These are phyloP conservation scores for Zaprionus inermis DNA, from an alignment of 1,140 invertebrate species.

Conservation along the genomic window DNA sequence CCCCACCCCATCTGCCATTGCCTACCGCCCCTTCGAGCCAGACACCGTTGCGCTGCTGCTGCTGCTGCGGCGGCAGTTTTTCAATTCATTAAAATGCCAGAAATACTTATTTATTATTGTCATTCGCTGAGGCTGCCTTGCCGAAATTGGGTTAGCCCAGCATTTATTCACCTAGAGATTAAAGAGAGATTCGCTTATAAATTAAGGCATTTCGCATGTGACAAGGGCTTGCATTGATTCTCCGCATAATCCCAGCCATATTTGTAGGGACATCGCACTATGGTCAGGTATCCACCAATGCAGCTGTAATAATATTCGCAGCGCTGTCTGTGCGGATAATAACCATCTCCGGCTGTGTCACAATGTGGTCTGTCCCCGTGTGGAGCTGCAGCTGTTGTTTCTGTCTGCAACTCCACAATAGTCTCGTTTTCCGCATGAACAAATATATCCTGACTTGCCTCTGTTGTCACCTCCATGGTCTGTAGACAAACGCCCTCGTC, in stretches of 20 bases:
- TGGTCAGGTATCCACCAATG: constrained; percentile 65
- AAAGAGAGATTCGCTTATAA: constrained; percentile 28
- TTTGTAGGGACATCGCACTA: constrained; percentile 68
- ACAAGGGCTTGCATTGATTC: constrained; percentile 54
- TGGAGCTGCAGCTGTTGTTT: constrained; percentile 12
- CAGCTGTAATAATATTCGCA: constrained; percentile 77
- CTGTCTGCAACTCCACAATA: background rate
- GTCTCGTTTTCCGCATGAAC: background rate
- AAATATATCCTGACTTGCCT: background rate
- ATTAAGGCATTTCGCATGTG: constrained; percentile 54
- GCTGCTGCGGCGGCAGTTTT: constrained; percentile 57
- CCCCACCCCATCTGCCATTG: background rate
- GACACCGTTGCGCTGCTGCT: constrained; percentile 5
- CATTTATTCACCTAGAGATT: constrained; percentile 30
- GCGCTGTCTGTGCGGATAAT: constrained; percentile 60
- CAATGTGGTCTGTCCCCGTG: constrained; percentile 57
- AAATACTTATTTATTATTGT: constrained; percentile 83
- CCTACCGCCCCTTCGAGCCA: background rate
- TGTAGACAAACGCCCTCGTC: constrained; percentile 54
- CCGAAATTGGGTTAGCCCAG: constrained; percentile 58
- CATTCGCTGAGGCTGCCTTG: constrained; percentile 48
- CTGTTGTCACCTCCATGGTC: background rate
- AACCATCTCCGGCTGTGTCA: constrained; percentile 39
- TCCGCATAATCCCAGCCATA: constrained; percentile 63
- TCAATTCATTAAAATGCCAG: constrained; percentile 77